Percentiles rank a stretch among this genome's conserved stretches.
Conservation (phyloP, 2,113 vertebrate species). For the Dascyllus trimaculatus region DNA sequence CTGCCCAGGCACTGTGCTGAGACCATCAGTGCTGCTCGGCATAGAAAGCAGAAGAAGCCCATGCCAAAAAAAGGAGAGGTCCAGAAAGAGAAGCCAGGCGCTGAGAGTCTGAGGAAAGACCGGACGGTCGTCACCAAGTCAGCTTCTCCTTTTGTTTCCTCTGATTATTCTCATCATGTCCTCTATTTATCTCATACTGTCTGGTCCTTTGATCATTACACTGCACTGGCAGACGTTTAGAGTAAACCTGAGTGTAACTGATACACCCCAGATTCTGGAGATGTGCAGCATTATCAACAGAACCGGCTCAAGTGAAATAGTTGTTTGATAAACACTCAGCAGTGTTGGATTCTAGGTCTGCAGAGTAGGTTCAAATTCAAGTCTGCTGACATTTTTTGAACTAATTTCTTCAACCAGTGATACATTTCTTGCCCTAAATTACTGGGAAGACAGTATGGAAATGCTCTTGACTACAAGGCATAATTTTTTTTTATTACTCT, state of each 20-base stretch:
- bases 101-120: conserved; percentile 92
- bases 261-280: conserved; percentile 2
- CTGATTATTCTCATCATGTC: not conserved
- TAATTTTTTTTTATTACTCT: conserved; percentile 15
- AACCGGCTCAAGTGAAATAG: not conserved
- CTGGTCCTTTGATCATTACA: not conserved
- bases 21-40: conserved; percentile 90
- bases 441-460: conserved; percentile 11
- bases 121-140: conserved; percentile 90
- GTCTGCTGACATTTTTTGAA: conserved; percentile 17
- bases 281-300: not conserved
- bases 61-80: conserved; percentile 87
- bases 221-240: not conserved
- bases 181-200: not conserved
- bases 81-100: conserved; percentile 90
- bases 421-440: not conserved
- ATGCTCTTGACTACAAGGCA: not conserved
- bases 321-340: conserved; percentile 3
- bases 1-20: conserved; percentile 91
- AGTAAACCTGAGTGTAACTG: not conserved
- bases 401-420: conserved; percentile 1
- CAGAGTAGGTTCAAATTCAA: not conserved
- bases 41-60: conserved; percentile 88
- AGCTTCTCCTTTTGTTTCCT: conserved; percentile 53
- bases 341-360: not conserved